These are phyloP conservation scores for Amphipoea lucens DNA, from an alignment of 2,888 invertebrate genomes.

Conservation along the genomic window DNA sequence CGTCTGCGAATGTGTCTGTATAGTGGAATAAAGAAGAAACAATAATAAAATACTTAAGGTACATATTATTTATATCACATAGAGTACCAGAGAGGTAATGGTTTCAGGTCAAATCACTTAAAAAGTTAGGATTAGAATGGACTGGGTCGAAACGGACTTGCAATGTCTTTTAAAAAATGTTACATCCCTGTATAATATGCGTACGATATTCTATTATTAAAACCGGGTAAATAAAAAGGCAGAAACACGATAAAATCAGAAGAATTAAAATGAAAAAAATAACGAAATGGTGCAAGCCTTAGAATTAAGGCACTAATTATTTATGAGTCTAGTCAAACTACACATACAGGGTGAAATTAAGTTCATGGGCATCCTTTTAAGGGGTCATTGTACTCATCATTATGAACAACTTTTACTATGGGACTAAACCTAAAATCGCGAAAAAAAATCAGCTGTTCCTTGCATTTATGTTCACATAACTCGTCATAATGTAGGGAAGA, in stretches of 20 bases:
- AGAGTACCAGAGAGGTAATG: slow-evolving; percentile 71
- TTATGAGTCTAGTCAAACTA: not conserved
- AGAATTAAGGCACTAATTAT: slow-evolving; percentile 7
- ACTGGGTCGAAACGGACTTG: slow-evolving; percentile 37
- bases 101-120: slow-evolving; percentile 69
- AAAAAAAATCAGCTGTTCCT: no score
- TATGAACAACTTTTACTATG: no score
- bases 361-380: no score
- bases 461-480: no score
- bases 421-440: no score
- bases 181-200: slow-evolving; percentile 29
- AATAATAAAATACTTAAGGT: slow-evolving; percentile 53
- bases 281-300: slow-evolving; percentile 7
- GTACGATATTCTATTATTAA: slow-evolving; percentile 29
- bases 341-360: not conserved
- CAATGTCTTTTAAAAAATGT: not conserved
- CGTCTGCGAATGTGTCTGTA: not conserved
- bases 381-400: no score
- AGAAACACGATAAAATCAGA: not conserved
- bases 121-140: slow-evolving; percentile 23
- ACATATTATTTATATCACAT: slow-evolving; percentile 71
- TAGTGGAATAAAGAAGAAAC: slow-evolving; percentile 54
- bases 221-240: slow-evolving; percentile 10
- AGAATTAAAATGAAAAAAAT: not conserved
- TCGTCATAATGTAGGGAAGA: no score